Base-by-base conservation (phyloP, 2,113 vertebrate species). In the Thunnus thynnus region DNA sequence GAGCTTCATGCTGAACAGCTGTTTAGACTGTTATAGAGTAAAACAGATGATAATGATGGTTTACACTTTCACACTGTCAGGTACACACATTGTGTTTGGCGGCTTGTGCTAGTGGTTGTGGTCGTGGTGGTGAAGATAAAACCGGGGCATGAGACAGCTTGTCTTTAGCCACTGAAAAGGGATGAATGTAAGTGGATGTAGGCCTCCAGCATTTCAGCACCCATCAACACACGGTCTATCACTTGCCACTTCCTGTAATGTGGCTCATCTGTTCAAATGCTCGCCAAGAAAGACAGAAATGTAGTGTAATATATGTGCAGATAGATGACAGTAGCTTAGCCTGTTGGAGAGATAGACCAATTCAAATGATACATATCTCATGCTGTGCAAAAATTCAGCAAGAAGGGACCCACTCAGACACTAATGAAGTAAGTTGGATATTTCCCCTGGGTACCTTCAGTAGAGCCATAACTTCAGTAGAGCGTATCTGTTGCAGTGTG, bases 211-310 rank as follows among this genome's bases (percentile, higher is more conserved):
- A 48, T 65, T 44, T 81, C 64, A 83, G 36, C 86, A 76, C 56
- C 70, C 86, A 74, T 90, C 82, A 75, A 91, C 88, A 13, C 82
- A 88, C 78, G 79, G 32, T 86, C 72, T 90, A 65, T 72, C 69
- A 80, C 73, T 52, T 83, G 69, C 71, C 76, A 80, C 86, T 84
- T 89, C 80, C 87, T 86, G 83, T 67, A 84, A 50, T 63, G 74
- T 85, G 86, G 80, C 61, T 76, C 68, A 66, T 79, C 82, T 66
- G 60, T 77, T 69, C n/a, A 79, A 63, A 51, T 48, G 54, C 52
- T 32, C 56, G 52, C 77, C 64, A 69, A 58, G 50, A 77, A 55
- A 78, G 6, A 57, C 30, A 64, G 1, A 66, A 54, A 62, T 50
- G 14, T 30, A 69, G 12, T 54, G 20, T 54, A 72, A 86, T 55